A percentile compares a stretch with the other conserved stretches of the same genome.
Evolutionary conservation across 2,797 vertebrate species (phyloP).

Genomic region (Chelmon rostratus): DNA sequence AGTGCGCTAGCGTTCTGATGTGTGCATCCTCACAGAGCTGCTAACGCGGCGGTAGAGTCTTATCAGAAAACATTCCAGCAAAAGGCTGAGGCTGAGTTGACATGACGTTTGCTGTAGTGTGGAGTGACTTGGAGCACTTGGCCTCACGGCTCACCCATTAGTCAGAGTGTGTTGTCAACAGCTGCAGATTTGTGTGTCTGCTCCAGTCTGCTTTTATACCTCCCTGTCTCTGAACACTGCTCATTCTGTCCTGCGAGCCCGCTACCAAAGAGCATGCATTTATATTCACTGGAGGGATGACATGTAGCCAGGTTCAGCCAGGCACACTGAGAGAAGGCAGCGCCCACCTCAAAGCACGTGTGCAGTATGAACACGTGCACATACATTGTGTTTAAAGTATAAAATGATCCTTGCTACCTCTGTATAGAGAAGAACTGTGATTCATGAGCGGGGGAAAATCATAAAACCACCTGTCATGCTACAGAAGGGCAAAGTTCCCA

Average conservation of each 20-base stretch:
- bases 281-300: neutral
- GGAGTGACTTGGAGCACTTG: neutral
- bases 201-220: neutral
- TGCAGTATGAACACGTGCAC: neutral
- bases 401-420: slow-evolving; percentile 21
- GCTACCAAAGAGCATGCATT: neutral
- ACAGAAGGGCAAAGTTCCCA: slow-evolving; percentile 29
- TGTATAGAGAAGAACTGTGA: slow-evolving; percentile 29
- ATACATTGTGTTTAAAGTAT: neutral
- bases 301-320: neutral
- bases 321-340: neutral
- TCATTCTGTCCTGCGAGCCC: slow-evolving; percentile 20
- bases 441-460: slow-evolving; percentile 29
- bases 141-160: slow-evolving; percentile 29
- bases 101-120: neutral
- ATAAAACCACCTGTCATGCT: slow-evolving; percentile 58
- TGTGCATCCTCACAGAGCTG: neutral
- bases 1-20: neutral
- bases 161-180: slow-evolving; percentile 40
- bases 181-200: slow-evolving; percentile 32
- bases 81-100: neutral
- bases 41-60: neutral
- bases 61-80: neutral
- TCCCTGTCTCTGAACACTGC: neutral
- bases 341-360: neutral